Conservation (phyloP, 2,113 vertebrate genomes). For the Apus apus region DNA sequence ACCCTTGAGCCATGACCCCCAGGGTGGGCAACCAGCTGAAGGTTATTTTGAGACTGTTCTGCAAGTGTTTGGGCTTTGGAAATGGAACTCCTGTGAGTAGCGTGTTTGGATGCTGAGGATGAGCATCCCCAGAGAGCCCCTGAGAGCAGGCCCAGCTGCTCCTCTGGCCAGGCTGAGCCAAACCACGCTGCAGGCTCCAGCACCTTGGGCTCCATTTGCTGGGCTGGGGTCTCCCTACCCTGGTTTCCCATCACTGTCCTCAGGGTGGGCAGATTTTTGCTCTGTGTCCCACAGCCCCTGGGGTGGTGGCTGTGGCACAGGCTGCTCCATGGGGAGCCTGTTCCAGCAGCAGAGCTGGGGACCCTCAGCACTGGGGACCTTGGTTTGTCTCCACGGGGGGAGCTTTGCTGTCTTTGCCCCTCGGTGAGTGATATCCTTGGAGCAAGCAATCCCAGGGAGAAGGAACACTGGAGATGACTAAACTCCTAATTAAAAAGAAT, state of each 20-base stretch:
- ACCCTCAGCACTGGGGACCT: background rate
- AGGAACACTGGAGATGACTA: constrained; percentile 4
- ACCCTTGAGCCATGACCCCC: rapidly evolving
- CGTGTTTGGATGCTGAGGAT: background rate
- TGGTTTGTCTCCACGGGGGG: rapidly evolving
- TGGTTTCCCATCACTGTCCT: background rate
- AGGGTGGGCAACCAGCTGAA: rapidly evolving
- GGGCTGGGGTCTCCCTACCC: background rate
- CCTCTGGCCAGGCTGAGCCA: background rate
- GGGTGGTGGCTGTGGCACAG: background rate
- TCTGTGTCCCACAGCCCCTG: rapidly evolving
- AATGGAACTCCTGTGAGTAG: background rate
- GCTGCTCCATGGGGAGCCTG: background rate
- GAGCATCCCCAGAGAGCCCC: background rate
- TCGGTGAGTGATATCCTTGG: background rate
- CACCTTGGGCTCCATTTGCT: background rate
- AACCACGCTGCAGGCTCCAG: background rate
- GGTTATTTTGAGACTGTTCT: background rate
- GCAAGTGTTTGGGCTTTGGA: background rate
- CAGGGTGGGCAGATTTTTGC: background rate
- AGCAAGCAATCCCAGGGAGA: background rate
- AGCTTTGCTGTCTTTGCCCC: background rate
- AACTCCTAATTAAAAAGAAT: constrained; percentile 48
- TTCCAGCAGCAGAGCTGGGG: background rate
- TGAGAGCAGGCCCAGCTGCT: background rate